phyloP scores from a whole-genome alignment of 2,113 vertebrate species.

The Felis catus region F.catus_Fca126_mat1.0 CM031412.1:224576001-224576500 shows the following conservation, averaged over 20 bases:
- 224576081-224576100: neutral
- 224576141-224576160: neutral
- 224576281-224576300: neutral
- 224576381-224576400: neutral
- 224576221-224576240: neutral
- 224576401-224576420: neutral
- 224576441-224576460: neutral
- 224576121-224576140: neutral
- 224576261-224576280: neutral
- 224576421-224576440: neutral
- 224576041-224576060: neutral
- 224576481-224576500: neutral
- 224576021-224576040: neutral
- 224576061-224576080: neutral
- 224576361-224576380: neutral
- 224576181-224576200: neutral
- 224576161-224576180: neutral
- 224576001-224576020: neutral
- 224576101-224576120: neutral
- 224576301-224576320: neutral
- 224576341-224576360: neutral
- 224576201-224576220: neutral
- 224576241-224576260: neutral
- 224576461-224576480: neutral
- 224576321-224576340: neutral